These are phyloP conservation scores for Chaetodon auriga DNA, from an alignment of 2,113 vertebrate genomes.

Conservation along the genomic window DNA sequence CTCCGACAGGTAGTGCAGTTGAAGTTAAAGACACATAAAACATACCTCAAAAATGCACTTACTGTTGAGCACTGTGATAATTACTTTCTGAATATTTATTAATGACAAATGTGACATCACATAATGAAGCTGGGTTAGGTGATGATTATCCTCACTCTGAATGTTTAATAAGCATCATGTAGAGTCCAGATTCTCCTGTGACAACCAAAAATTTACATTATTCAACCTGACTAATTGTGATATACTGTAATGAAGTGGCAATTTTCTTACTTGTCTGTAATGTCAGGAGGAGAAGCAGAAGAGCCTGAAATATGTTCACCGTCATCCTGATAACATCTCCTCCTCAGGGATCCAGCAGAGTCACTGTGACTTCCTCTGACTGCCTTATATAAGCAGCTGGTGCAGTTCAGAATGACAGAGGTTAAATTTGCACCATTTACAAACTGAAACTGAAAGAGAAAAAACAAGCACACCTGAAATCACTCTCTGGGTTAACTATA, in stretches of 20 bases:
- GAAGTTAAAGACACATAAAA: neutral
- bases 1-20: neutral
- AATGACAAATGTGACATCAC: neutral
- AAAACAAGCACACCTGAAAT: too few relatives aligned
- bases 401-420: neutral
- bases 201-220: neutral
- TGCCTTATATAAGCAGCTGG: neutral
- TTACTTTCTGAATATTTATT: neutral
- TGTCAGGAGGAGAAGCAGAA: neutral
- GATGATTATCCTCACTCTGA: neutral
- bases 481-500: too few relatives aligned
- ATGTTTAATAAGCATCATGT: neutral
- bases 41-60: neutral
- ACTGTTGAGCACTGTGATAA: neutral
- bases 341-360: neutral
- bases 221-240: neutral
- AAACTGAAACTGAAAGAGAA: neutral
- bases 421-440: too few relatives aligned
- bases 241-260: neutral
- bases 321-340: neutral
- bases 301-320: neutral
- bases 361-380: fast-evolving
- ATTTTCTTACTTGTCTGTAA: constrained; percentile 27
- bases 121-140: too few relatives aligned
- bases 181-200: neutral